Conservation (phyloP, 2,797 vertebrate genomes). For the Podargus strigoides region DNA sequence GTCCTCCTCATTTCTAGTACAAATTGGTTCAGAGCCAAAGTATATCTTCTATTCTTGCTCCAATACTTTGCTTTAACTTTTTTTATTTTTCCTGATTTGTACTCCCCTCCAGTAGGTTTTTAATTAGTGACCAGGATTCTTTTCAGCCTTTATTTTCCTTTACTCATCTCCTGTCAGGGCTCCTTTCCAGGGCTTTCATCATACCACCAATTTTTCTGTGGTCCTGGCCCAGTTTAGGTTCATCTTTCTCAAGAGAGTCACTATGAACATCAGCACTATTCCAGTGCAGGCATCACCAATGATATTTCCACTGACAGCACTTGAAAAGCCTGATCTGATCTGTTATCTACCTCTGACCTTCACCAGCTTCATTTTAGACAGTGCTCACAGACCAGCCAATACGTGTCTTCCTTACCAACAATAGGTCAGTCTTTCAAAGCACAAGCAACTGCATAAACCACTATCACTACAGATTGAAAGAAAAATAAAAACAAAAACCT, state of each 20-base stretch:
- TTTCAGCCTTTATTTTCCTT: not conserved
- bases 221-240: not conserved
- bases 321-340: not conserved
- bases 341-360: not conserved
- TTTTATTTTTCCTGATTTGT: not conserved
- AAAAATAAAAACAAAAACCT: not conserved
- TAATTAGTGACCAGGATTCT: not conserved
- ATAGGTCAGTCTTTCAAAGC: not conserved
- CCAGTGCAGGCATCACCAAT: not conserved
- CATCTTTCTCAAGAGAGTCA: not conserved
- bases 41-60: not conserved
- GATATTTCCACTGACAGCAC: not conserved
- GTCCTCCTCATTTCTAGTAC: not conserved
- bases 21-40: not conserved
- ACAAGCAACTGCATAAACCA: not conserved
- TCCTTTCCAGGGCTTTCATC: not conserved
- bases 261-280: not conserved
- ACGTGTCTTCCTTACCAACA: accelerated
- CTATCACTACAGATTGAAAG: not conserved
- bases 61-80: not conserved
- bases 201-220: not conserved
- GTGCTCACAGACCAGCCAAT: accelerated
- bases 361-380: not conserved
- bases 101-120: not conserved
- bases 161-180: not conserved